phyloP scores from a whole-genome alignment of 2,888 invertebrate genomes.

The Harpalus rubripes region DNA sequence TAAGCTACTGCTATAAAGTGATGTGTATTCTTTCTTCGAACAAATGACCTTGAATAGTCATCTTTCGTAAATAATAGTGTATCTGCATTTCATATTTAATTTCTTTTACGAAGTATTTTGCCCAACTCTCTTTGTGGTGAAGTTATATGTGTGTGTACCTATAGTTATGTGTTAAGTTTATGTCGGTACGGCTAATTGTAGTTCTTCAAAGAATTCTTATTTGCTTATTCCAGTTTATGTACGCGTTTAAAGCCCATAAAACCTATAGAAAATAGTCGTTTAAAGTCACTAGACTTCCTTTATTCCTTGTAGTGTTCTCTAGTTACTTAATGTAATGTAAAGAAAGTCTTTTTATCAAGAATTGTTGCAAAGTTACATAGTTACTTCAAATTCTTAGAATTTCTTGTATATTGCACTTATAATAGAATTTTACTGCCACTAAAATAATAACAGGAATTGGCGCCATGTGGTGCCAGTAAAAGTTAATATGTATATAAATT shows the following conservation, averaged over 20 bases:
- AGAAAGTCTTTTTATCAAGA: background rate
- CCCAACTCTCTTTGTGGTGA: background rate
- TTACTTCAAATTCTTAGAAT: background rate
- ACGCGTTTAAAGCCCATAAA: background rate
- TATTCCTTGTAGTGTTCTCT: background rate
- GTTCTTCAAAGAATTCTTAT: background rate
- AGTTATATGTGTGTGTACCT: background rate
- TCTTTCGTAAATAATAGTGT: no score
- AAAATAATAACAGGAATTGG: constrained; percentile 9
- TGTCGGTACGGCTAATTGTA: background rate
- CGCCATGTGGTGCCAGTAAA: background rate
- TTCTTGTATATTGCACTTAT: background rate
- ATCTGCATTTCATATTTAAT: no score
- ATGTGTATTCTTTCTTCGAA: no score
- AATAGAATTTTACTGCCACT: background rate
- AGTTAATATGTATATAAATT: no score
- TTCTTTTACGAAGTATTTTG: background rate
- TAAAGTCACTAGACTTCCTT: background rate
- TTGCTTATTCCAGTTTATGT: background rate
- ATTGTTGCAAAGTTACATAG: background rate
- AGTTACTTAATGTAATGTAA: background rate
- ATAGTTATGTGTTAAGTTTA: background rate
- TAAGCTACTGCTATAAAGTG: no score
- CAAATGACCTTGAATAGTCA: no score
- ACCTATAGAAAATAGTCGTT: background rate